Percentiles rank a stretch among this genome's conserved stretches.
phyloP scores from a whole-genome alignment of 2,888 invertebrate genomes.

The Trypoxylon attenuatum region DNA sequence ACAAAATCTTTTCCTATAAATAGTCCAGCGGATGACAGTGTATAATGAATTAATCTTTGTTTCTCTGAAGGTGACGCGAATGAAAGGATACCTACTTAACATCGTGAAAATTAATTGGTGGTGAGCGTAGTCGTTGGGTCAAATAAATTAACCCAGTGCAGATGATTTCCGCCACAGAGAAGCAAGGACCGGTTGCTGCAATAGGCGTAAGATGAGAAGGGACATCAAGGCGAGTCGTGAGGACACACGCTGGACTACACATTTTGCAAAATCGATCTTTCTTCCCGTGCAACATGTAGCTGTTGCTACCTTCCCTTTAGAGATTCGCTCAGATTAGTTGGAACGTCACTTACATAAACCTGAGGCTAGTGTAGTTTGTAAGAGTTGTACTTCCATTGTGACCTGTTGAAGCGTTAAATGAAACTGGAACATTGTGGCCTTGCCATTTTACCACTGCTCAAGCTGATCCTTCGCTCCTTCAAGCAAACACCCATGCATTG shows the following conservation, averaged over 20 bases:
- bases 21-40: no score
- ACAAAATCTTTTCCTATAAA: constrained; percentile 15
- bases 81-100: constrained; percentile 40
- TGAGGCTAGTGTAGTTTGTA: no score
- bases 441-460: no score
- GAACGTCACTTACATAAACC: no score
- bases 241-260: constrained; percentile 8
- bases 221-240: constrained; percentile 27
- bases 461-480: no score
- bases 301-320: not conserved
- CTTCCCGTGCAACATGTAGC: not conserved
- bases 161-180: constrained; percentile 25
- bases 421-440: no score
- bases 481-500: no score
- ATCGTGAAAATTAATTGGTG: constrained; percentile 53
- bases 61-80: constrained; percentile 9
- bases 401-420: no score
- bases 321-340: no score
- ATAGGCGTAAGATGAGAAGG: constrained; percentile 44
- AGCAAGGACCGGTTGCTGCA: constrained; percentile 27
- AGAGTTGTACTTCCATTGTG: no score
- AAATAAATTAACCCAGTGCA: constrained; percentile 69
- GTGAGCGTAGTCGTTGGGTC: constrained; percentile 56
- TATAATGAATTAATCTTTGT: constrained; percentile 11
- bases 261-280: constrained; percentile 9